A percentile compares a stretch with the other conserved stretches of the same genome.
phyloP scores from a whole-genome alignment of 1,140 invertebrate species.

The Lepidurus arcticus region DNA sequence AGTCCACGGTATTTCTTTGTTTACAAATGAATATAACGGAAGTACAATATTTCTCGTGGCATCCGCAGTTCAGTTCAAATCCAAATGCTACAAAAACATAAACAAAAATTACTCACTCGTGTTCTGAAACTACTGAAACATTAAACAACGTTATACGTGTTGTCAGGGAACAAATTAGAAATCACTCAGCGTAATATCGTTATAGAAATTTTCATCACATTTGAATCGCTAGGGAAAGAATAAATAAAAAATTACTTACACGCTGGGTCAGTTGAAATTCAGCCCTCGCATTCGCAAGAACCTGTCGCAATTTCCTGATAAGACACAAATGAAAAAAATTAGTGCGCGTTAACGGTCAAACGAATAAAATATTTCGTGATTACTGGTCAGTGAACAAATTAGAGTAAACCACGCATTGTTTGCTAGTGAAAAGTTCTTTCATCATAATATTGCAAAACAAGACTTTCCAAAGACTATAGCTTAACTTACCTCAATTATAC shows the following conservation, averaged over 20 bases:
- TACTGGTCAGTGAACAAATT: neutral
- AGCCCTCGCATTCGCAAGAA: too few species aligned
- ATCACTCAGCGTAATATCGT: neutral
- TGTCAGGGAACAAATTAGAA: constrained; percentile 5
- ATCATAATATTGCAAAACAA: neutral
- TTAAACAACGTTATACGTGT: neutral
- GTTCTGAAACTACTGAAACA: neutral
- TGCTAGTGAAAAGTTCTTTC: neutral
- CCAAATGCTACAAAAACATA: too few species aligned
- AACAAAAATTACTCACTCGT: neutral
- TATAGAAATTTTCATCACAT: neutral
- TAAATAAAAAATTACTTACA: neutral
- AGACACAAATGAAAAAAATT: too few species aligned
- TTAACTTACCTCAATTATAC: too few species aligned
- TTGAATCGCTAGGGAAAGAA: neutral
- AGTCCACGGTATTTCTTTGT: too few species aligned
- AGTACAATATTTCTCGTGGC: too few species aligned
- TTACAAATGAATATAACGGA: too few species aligned
- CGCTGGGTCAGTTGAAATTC: too few species aligned
- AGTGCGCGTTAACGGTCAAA: too few species aligned
- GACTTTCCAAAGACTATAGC: too few species aligned
- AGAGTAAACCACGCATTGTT: constrained; percentile 8
- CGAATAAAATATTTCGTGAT: neutral
- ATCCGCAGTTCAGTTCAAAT: too few species aligned
- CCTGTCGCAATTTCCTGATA: too few species aligned